Evolutionary conservation across 2,797 vertebrate species (phyloP).

Genomic region (Sebastes nivosus): DNA sequence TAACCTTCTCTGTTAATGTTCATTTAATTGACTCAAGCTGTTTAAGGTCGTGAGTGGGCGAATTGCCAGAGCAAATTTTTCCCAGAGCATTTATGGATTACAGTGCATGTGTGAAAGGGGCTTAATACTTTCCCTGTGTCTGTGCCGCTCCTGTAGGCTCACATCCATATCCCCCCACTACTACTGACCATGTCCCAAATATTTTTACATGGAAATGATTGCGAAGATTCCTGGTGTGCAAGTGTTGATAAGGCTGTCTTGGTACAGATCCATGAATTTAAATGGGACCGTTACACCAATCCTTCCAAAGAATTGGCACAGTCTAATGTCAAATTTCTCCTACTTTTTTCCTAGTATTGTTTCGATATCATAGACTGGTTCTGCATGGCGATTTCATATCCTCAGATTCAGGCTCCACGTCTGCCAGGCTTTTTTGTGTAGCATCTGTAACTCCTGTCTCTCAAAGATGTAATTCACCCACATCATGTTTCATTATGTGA

Average conservation of each 20-base stretch:
- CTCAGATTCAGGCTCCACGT: not conserved
- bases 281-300: not conserved
- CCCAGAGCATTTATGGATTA: not conserved
- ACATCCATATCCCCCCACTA: not conserved
- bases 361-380: not conserved
- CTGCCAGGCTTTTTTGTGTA: not conserved
- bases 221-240: slow-evolving; percentile 1
- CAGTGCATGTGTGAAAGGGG: slow-evolving; percentile 55
- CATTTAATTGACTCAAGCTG: not conserved
- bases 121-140: slow-evolving; percentile 18
- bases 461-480: slow-evolving; percentile 12
- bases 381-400: slow-evolving; percentile 2
- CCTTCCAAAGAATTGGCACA: not conserved
- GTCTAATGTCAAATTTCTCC: not conserved
- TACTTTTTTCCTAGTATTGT: not conserved
- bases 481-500: slow-evolving; percentile 34
- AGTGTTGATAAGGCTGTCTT: not conserved
- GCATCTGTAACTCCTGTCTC: not conserved
- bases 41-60: not conserved
- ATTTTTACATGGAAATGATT: slow-evolving; percentile 15
- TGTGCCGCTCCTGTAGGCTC: slow-evolving; percentile 5
- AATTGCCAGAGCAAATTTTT: not conserved
- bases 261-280: not conserved
- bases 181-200: not conserved
- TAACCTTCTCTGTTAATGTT: not conserved